Evolutionary conservation across 2,888 invertebrate species (phyloP), one percentile per base, ranked within the genome.

Genomic region (Protodeltote pygarga): DNA sequence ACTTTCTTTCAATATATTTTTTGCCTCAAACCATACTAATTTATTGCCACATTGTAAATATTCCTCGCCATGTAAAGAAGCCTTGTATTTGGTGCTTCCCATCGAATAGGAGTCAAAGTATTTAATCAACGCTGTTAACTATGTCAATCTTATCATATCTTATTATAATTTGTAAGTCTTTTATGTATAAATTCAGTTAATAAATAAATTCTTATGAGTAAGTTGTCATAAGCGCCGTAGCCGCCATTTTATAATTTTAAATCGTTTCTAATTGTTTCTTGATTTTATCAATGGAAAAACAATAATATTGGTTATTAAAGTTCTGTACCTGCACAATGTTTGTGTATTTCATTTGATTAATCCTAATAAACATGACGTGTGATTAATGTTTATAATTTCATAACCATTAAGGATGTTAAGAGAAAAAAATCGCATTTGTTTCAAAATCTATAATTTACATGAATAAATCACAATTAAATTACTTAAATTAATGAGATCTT

Each of bases 401-500:
- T n/a, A n/a, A n/a, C n/a, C n/a, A n/a, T n/a, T n/a, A n/a, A n/a
- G n/a, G n/a, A n/a, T n/a, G n/a, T n/a, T n/a, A n/a, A n/a, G n/a
- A n/a, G n/a, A n/a, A n/a, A n/a, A 6, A 25, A 13, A 27, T 13
- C 3, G 1, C 8, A 21, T 8, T 10, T 11, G 3, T 14, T 15
- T n/a, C 1, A 23, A 13, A n/a, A 3, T 13, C n/a, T n/a, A n/a
- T n/a, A n/a, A n/a, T n/a, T n/a, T 41, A 24, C 33, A n/a, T 19
- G 4, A 40, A 27, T 14, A 3, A 38, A 50, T 50, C 13, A 31
- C 9, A 8, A 37, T 25, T 62, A 52, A 35, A 47, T 46, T 55
- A 57, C 23, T 25, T 48, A 60, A 58, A 55, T 11, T 33, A 60
- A 58, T 74, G 72, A 72, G 71, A 71, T 75, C 62, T 68, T 55